Conservation (phyloP, 2,797 vertebrate genomes). For the Peromyscus melanophrys region DNA sequence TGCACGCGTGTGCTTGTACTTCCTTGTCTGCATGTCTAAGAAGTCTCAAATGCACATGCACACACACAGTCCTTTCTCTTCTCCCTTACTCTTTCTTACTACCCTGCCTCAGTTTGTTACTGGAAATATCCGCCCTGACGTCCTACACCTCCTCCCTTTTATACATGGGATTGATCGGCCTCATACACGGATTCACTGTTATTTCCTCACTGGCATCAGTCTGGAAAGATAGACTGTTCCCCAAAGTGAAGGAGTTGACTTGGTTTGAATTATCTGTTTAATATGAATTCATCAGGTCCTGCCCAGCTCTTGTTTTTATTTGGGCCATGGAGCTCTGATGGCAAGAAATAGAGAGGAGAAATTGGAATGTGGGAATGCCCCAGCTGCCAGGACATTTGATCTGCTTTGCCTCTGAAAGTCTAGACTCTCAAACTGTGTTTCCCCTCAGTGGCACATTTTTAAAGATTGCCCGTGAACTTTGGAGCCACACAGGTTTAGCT, state of each 20-base stretch:
- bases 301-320: background rate
- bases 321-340: background rate
- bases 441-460: background rate
- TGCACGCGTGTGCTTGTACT: too few relatives aligned
- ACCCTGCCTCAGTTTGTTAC: background rate
- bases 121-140: background rate
- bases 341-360: conserved; percentile 30
- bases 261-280: conserved; percentile 37
- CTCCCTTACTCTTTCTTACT: background rate
- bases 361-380: background rate
- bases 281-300: background rate
- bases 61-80: conserved; percentile 26
- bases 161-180: background rate
- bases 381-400: conserved; percentile 41
- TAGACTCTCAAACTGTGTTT: background rate
- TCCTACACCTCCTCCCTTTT: background rate
- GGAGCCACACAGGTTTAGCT: background rate
- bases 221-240: background rate
- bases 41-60: background rate
- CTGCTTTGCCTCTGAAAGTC: background rate
- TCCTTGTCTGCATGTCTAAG: background rate
- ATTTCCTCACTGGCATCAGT: background rate
- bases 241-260: conserved; percentile 20
- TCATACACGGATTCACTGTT: background rate
- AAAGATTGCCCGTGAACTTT: background rate